These are phyloP conservation scores for Drosophila neoperkinsi DNA, from an alignment of 2,888 invertebrate species.

Conservation along the genomic window DNA sequence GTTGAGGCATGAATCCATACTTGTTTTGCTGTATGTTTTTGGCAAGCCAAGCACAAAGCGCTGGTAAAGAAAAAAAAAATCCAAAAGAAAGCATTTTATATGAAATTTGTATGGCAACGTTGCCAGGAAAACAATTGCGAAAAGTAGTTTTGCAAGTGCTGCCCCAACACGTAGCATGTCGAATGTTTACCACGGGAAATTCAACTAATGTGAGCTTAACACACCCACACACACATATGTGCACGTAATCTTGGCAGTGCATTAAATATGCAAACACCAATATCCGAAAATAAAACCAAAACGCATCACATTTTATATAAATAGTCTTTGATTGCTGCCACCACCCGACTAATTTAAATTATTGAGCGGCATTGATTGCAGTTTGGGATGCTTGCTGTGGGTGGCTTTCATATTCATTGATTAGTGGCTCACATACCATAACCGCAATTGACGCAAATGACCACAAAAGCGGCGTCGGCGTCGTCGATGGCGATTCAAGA, in stretches of 20 bases:
- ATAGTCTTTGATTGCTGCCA: slow-evolving; percentile 22
- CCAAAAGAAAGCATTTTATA: slow-evolving; percentile 33
- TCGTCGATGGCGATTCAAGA: slow-evolving; percentile 27
- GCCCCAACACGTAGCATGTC: slow-evolving; percentile 57
- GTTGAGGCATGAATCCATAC: slow-evolving; percentile 2
- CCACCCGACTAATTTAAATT: slow-evolving; percentile 64
- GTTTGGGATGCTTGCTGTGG: neutral
- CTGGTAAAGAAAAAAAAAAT: neutral
- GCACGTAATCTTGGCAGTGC: slow-evolving; percentile 1
- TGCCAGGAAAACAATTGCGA: slow-evolving; percentile 79
- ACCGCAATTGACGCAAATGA: slow-evolving; percentile 68
- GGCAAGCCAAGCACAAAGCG: slow-evolving; percentile 62
- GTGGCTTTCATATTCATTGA: slow-evolving; percentile 37
- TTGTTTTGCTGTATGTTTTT: slow-evolving; percentile 73
- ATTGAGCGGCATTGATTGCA: slow-evolving; percentile 73
- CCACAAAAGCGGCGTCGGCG: slow-evolving; percentile 27
- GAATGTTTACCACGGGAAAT: slow-evolving; percentile 73
- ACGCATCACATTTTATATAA: slow-evolving; percentile 41
- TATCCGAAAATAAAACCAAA: slow-evolving; percentile 47
- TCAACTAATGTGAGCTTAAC: slow-evolving; percentile 62
- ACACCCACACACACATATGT: slow-evolving; percentile 14
- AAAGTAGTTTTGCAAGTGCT: slow-evolving; percentile 71
- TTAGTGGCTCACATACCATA: slow-evolving; percentile 26
- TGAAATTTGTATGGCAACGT: slow-evolving; percentile 63
- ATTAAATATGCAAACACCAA: slow-evolving; percentile 53